A percentile compares a stretch with the other conserved stretches of the same genome.
These are phyloP conservation scores for Meandrina meandrites DNA, from an alignment of 92 coral and sea anemone genomes.

Conservation along the genomic window DNA sequence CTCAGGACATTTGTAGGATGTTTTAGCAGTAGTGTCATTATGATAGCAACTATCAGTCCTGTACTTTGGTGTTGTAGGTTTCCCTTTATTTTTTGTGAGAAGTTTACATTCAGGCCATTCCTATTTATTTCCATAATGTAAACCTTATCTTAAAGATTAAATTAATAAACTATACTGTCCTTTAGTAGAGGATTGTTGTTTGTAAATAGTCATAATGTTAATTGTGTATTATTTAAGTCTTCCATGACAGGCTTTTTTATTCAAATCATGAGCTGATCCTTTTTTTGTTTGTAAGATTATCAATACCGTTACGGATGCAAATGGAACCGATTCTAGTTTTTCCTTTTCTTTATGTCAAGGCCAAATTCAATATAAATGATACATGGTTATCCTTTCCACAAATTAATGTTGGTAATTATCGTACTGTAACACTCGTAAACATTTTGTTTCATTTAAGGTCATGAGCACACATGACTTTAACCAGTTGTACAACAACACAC, in stretches of 20 bases:
- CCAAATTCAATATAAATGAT: neutral
- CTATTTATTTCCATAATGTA: neutral
- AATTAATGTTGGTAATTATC: neutral
- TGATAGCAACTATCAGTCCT: neutral
- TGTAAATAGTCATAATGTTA: neutral
- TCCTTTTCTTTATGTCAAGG: neutral
- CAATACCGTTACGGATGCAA: neutral
- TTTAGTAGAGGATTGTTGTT: neutral
- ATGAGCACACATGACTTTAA: too few species aligned
- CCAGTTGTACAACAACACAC: too few species aligned
- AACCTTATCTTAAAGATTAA: neutral
- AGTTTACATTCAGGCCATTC: neutral
- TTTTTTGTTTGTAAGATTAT: neutral
- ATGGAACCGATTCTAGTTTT: neutral
- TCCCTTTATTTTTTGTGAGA: neutral
- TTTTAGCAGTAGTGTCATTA: neutral
- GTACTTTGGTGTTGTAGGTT: neutral
- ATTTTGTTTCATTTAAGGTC: neutral
- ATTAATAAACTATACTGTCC: neutral
- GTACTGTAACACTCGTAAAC: neutral
- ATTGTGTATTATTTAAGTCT: neutral
- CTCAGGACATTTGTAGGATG: neutral
- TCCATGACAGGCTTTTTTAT: neutral
- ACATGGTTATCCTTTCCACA: neutral
- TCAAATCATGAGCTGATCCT: neutral